These are phyloP conservation scores for Caloenas nicobarica DNA, from an alignment of 2,113 vertebrate species.

Conservation along the genomic window DNA sequence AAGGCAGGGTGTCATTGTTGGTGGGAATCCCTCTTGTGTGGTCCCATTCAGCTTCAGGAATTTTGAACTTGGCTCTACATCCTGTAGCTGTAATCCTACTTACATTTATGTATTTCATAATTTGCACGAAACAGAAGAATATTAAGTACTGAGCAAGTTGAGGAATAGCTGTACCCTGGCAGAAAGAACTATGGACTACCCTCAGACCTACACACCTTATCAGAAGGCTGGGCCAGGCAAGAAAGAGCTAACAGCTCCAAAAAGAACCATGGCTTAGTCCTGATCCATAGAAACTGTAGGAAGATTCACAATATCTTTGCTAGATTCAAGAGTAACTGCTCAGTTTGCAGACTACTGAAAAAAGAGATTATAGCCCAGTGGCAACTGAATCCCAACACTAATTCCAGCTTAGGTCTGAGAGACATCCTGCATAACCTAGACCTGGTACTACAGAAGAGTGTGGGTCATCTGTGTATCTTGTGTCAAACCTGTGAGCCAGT, in stretches of 20 bases:
- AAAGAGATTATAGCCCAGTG: background rate
- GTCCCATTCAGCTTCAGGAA: background rate
- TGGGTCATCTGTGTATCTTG: background rate
- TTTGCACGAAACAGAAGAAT: background rate
- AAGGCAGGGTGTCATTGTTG: background rate
- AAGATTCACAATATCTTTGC: background rate
- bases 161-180: background rate
- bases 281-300: background rate
- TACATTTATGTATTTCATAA: background rate
- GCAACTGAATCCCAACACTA: background rate
- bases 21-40: background rate
- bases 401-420: background rate
- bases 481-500: background rate
- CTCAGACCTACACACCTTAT: background rate
- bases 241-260: background rate
- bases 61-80: background rate
- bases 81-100: background rate
- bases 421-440: background rate
- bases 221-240: background rate
- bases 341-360: background rate
- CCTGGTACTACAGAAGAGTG: background rate
- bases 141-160: background rate
- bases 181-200: background rate
- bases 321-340: background rate
- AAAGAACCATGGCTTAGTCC: background rate